A percentile compares a stretch with the other conserved stretches of the same genome.
Evolutionary conservation across 92 coral and sea anemone species (phyloP).

Genomic region (Zoanthus sociatus): DNA sequence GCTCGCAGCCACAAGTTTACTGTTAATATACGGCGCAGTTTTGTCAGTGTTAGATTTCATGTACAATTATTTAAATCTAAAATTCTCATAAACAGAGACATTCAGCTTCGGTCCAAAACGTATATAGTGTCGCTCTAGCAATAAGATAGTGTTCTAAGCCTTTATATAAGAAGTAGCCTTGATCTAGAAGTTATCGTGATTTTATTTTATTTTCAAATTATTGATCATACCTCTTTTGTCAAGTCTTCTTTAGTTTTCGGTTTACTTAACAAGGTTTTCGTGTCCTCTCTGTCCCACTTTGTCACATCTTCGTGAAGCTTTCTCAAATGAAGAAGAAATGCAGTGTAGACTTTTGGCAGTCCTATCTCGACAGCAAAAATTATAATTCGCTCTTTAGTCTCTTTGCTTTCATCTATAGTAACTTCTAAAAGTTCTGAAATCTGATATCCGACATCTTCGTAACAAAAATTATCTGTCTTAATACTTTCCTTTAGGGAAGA

Average conservation of each 20-base stretch:
- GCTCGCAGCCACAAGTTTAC: no score
- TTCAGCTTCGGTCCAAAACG: no score
- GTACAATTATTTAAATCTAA: no score
- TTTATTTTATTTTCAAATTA: not conserved
- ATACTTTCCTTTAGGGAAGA: not conserved
- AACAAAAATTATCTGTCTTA: not conserved
- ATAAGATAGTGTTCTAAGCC: not conserved
- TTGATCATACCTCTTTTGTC: not conserved
- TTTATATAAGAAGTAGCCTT: not conserved
- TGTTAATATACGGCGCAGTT: no score
- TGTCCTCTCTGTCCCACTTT: slow-evolving; percentile 36
- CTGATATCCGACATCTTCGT: not conserved
- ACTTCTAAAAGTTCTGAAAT: not conserved
- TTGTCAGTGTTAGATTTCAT: no score
- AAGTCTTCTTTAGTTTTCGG: not conserved
- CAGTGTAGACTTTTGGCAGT: not conserved
- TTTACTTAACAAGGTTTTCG: not conserved
- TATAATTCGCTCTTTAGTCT: not conserved
- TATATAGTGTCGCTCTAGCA: no score
- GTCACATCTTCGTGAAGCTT: slow-evolving; percentile 14
- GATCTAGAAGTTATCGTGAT: not conserved
- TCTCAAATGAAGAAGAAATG: not conserved
- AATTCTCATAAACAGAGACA: no score
- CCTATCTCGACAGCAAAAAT: slow-evolving; percentile 11
- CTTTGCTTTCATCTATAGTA: not conserved